Base-by-base conservation (phyloP, 2,797 vertebrate species). In the Mycteria americana region DNA sequence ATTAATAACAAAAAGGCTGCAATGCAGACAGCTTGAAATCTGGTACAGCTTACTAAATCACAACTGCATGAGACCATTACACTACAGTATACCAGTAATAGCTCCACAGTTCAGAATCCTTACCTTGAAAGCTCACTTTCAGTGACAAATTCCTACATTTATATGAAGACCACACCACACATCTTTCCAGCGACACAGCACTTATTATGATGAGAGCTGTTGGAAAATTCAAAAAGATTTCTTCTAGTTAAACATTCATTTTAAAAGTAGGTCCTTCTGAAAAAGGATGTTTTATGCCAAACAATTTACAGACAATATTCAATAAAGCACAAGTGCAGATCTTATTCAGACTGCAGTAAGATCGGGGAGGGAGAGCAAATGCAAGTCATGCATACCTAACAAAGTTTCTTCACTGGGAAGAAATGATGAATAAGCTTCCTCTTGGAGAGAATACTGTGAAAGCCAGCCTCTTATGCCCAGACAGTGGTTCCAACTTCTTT, bases 1-100 rank as follows among this genome's bases (percentile, higher is more conserved):
- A 97, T 97, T 97, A 94, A 96, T 95, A 96, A 95, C 81, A 56
- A 92, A 97, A 95, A 96, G 93, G 93, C 97, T 95, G 96, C 96
- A 97, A 94, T 96, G 96, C 95, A 97, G 96, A 95, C 95, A 88
- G 79, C 89, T 80, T 85, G 96, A 96, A 97, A 96, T 96, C 95
- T 92, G 75, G 89, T 95, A 93, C 91, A 80, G 95, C 92, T 88
- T 83, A 94, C 92, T 92, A 95, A 95, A 97, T 97, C 96, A 94
- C 85, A 88, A 75, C 95, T 75, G 94, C 89, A 64, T 6, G 64
- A 92, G 64, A 77, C 78, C 82, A 78, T 46, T 72, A 73, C 9
- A 57, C 45, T 60, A 89, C 31, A 35, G 75, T 0, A 37, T 3
- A 76, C 16, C 60, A 69, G 53, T 25, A 87, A 89, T 1, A 82